phyloP scores from a whole-genome alignment of 2,888 invertebrate genomes.

The Fragum whitleyi region DNA sequence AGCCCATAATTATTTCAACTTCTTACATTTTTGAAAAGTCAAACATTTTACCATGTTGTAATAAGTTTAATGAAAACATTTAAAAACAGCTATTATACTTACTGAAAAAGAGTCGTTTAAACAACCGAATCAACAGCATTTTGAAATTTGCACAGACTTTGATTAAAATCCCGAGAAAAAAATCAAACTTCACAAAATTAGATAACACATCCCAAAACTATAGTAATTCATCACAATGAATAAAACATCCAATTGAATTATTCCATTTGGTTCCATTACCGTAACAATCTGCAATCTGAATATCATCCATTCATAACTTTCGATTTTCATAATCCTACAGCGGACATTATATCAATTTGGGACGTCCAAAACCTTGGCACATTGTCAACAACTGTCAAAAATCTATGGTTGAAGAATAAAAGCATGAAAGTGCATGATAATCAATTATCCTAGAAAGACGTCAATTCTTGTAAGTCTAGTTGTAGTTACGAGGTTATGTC shows the following conservation, averaged over 20 bases:
- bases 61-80: too few relatives aligned
- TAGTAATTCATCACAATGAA: not conserved
- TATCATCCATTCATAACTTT: not conserved
- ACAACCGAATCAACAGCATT: slow-evolving; percentile 16
- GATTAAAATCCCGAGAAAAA: not conserved
- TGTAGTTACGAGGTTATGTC: too few relatives aligned
- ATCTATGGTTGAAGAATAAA: not conserved
- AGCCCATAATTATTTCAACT: too few relatives aligned
- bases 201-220: not conserved
- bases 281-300: not conserved
- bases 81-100: too few relatives aligned
- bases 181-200: not conserved
- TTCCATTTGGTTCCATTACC: not conserved
- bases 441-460: too few relatives aligned
- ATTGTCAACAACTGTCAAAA: not conserved
- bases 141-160: not conserved
- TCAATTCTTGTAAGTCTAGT: too few relatives aligned
- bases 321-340: slow-evolving; percentile 1
- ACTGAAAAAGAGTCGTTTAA: slow-evolving; percentile 45
- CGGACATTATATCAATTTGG: slow-evolving; percentile 5
- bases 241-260: slow-evolving; percentile 1
- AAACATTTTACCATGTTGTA: too few relatives aligned
- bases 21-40: too few relatives aligned
- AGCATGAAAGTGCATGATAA: too few relatives aligned
- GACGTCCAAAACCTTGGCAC: not conserved